Evolutionary conservation across 2,888 invertebrate species (phyloP).

Genomic region (Callimorpha dominula): DNA sequence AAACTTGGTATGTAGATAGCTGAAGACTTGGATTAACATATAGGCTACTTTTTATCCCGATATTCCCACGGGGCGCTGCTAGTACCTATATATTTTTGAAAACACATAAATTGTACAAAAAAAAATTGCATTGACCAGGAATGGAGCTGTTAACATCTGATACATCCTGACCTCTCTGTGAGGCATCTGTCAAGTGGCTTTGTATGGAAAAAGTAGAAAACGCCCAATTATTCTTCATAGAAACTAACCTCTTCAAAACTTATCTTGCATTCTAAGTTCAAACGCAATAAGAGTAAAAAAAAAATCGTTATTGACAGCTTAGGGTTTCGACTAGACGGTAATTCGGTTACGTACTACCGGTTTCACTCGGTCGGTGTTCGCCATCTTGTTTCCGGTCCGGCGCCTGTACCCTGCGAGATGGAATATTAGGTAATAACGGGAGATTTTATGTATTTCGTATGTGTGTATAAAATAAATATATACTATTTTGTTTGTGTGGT

Average conservation of each 20-base stretch:
- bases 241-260: not conserved
- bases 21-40: too few species aligned
- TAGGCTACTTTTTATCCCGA: too few species aligned
- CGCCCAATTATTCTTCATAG: not conserved
- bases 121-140: too few species aligned
- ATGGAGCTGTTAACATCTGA: too few species aligned
- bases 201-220: too few species aligned
- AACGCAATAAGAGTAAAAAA: slow-evolving; percentile 6
- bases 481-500: slow-evolving; percentile 5
- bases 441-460: slow-evolving; percentile 18
- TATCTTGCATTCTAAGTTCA: not conserved
- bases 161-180: too few species aligned
- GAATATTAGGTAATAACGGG: slow-evolving; percentile 40
- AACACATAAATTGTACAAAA: too few species aligned
- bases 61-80: too few species aligned
- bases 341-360: slow-evolving; percentile 62
- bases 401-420: slow-evolving; percentile 45
- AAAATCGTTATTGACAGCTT: slow-evolving; percentile 3
- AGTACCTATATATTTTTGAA: too few species aligned
- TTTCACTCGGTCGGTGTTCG: slow-evolving; percentile 48
- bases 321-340: slow-evolving; percentile 38
- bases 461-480: slow-evolving; percentile 13
- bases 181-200: too few species aligned
- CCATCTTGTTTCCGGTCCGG: slow-evolving; percentile 63
- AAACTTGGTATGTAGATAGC: too few species aligned